Base-by-base conservation (phyloP, 2,888 invertebrate species). In the Lydus trimaculatus region DNA sequence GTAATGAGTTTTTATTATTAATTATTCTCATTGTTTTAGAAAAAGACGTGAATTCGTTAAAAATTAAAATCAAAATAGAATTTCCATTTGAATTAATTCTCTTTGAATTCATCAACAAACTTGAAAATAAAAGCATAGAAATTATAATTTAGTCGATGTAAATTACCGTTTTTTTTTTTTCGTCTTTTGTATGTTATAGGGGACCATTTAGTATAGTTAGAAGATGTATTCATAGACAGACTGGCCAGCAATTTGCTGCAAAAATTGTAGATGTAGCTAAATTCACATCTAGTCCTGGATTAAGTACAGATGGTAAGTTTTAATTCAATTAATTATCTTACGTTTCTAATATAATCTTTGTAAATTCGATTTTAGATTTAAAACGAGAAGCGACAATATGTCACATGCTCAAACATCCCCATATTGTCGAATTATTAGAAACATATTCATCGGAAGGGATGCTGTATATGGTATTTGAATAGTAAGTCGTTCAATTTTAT, bases 381-480 rank as follows among this genome's bases (percentile, higher is more conserved):
- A 99, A 99, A 88, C 90, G 99, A 64, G 98, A 99, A 87, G 98
- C 99, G 64, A 98, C 96, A 86, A 96, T 97, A 90, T 98, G 98
- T 86, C 98, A 99, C 86, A 97, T 98, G 95, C 88, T 99, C 80
- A 99, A 99, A 85, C 99, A 99, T 87, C 97, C 97, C 5, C 98
- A 99, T 87, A 99, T 99, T 79, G 98, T 98, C 77, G 98, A 99
- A 86, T 90, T 99, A 65, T 88, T 98, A 78, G 99, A 99, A 87
- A 98, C 98, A 0, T 99, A 98, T 90, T 97, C 97, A 83, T 97
- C 97, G 6, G 98, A 98, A 86, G 98, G 98, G 80, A 97, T 98
- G 95, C 91, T 99, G 25, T 99, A 98, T 86, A 98, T 99, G 98
- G 98, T 99, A 74, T 99, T 98, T 87, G 98, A 98, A 90, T 97